Percentiles rank a stretch among this genome's conserved stretches.
Evolutionary conservation across 2,888 invertebrate genomes (phyloP).

Genomic region (Drosophila austrosaltans): DNA sequence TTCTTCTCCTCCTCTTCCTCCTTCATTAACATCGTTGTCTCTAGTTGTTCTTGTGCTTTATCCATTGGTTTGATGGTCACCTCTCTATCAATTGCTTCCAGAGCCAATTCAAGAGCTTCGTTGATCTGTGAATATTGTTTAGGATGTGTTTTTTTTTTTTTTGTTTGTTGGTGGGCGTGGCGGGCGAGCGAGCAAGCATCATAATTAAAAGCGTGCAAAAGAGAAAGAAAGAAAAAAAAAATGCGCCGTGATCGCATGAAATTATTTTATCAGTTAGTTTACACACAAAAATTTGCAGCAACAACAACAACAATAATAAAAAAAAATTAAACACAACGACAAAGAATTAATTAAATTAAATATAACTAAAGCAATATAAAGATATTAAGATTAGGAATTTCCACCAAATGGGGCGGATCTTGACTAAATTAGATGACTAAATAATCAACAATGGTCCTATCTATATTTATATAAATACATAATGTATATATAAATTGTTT

Average conservation of each 20-base stretch:
- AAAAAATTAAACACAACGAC: constrained; percentile 25
- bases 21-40: constrained; percentile 8
- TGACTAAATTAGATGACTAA: not conserved
- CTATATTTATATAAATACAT: constrained; percentile 1
- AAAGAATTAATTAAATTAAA: constrained; percentile 33
- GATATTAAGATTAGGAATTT: not conserved
- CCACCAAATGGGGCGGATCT: not conserved
- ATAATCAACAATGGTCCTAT: not conserved
- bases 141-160: constrained; percentile 25
- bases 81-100: constrained; percentile 86
- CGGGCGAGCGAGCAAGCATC: constrained; percentile 47
- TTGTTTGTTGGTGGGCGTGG: constrained; percentile 32
- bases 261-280: constrained; percentile 60
- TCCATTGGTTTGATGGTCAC: constrained; percentile 46
- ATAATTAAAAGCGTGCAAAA: constrained; percentile 55
- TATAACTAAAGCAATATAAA: constrained; percentile 27
- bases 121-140: constrained; percentile 84
- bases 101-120: constrained; percentile 87
- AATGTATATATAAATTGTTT: constrained; percentile 3
- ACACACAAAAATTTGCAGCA: constrained; percentile 36
- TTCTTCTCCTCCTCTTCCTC: constrained; percentile 26
- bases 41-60: constrained; percentile 34
- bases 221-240: constrained; percentile 59
- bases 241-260: constrained; percentile 58
- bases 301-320: constrained; percentile 31